Evolutionary conservation across 2,888 invertebrate genomes (phyloP), one percentile per base, ranked within the genome.

Genomic region (Zonitis immaculata): DNA sequence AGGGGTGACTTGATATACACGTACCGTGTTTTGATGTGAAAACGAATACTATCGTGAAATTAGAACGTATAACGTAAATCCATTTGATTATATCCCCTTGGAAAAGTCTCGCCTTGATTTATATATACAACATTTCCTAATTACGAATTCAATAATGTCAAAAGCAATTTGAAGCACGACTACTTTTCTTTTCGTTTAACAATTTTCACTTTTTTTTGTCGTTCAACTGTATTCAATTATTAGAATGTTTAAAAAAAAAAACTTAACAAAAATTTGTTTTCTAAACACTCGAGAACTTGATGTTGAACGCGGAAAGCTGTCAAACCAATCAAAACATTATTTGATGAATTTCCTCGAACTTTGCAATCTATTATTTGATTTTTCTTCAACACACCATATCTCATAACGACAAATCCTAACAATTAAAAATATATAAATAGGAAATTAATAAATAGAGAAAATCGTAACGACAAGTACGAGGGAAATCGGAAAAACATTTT

Each of bases 141-240:
- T 60, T 60, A 57, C 60, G 57, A 58, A 60, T 58, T 56, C 60
- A 56, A 60, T 60, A 60, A 57, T 54, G 47, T 55, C 45, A 49
- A 43, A 52, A 46, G 53, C 46, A 53, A 30, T 53, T 49, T 49
- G 14, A 30, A 39, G 26, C 5, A 6, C 32, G 39, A 44, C 26
- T 28, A 46, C 44, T 48, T n/a, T n/a, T n/a, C n/a, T n/a, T n/a
- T n/a, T 44, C 35, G 22, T 22, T 52, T 51, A 22, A 47, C 28
- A 47, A 47, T 28, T 51, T 43, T 30, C 32, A 28, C 42, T n/a
- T n/a, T n/a, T n/a, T n/a, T n/a, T n/a, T n/a, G n/a, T n/a, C n/a
- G n/a, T n/a, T n/a, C n/a, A n/a, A n/a, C n/a, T n/a, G n/a, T n/a
- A n/a, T n/a, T n/a, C n/a, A n/a, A n/a, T n/a, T n/a, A n/a, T n/a